Evolutionary conservation across 2,888 invertebrate species (phyloP), one percentile per base, ranked within the genome.

Genomic region (Notodonta ziczac): DNA sequence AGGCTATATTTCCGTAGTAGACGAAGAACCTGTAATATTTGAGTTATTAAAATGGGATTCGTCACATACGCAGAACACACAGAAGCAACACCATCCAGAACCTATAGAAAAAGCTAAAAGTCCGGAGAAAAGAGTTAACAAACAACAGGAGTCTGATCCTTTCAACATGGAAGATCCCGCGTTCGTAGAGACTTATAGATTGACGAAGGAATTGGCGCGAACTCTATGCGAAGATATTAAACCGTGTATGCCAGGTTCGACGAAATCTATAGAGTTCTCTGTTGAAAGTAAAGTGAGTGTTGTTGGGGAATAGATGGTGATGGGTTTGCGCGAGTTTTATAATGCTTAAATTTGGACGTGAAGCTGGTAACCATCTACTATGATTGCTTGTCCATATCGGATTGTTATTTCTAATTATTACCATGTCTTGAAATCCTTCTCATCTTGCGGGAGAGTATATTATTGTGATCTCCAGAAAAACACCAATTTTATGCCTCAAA

Each of bases 31-130:
- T 44, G 93, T 91, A 69, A 88, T 92, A 75, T 90, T 92, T 59
- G 90, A 92, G 73, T 77, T 92, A 66, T 76, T 92, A n/a, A 92
- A 92, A 74, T 92, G 92, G 92, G 92, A 92, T 78, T 81, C 88
- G 54, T 82, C 90, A 52, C 91, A 90, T 74, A 87, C 88, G 60
- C 89, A 84, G 64, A 87, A 87, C 65, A 83, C 82, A 56, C 83
- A 82, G 13, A 46, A 46, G 64, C 67, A 74, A 14, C 59, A 56
- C 14, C 63, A 62, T 7, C 75, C 79, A 55, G 77, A 81, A 59
- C 84, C 80, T 67, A 80, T 86, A 63, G 89, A 89, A 80, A 89
- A 88, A 84, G 82, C 86, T 66, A 86, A 84, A 78, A 86, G 80
- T 78, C 86, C 87, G 4, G 91, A 90, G 73, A 91, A 91, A 87